These are phyloP conservation scores for Galendromus occidentalis DNA, from an alignment of 1,140 invertebrate species.

Conservation along the genomic window DNA sequence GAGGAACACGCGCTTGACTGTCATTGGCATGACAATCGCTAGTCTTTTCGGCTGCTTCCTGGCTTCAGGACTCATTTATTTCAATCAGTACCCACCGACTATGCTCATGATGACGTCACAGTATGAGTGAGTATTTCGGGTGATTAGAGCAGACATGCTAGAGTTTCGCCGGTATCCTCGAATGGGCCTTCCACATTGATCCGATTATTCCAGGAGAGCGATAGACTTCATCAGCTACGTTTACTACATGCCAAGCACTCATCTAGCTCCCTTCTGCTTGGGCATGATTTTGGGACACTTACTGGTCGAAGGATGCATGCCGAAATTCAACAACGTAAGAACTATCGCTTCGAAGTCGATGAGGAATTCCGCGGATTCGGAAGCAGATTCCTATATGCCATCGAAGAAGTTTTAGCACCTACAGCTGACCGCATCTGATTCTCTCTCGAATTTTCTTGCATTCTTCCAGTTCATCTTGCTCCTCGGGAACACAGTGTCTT, in stretches of 20 bases:
- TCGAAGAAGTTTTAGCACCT: no score
- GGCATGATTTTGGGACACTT: not conserved
- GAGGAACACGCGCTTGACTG: not conserved
- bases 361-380: no score
- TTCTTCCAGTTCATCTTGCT: not conserved
- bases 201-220: slow-evolving; percentile 4
- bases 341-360: no score
- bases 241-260: not conserved
- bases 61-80: not conserved
- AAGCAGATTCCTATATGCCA: no score
- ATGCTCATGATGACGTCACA: slow-evolving; percentile 2
- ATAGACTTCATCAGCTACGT: slow-evolving; percentile 2
- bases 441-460: no score
- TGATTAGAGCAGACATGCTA: not conserved
- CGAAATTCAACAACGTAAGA: not conserved
- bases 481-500: not conserved
- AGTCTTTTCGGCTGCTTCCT: not conserved
- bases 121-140: not conserved
- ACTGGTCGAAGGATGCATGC: not conserved
- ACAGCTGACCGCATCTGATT: no score
- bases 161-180: not conserved
- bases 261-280: not conserved
- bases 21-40: not conserved
- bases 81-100: not conserved
- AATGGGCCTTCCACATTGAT: not conserved